Conservation (phyloP, 1,140 invertebrate species). For the Euglossa dilemma region DNA sequence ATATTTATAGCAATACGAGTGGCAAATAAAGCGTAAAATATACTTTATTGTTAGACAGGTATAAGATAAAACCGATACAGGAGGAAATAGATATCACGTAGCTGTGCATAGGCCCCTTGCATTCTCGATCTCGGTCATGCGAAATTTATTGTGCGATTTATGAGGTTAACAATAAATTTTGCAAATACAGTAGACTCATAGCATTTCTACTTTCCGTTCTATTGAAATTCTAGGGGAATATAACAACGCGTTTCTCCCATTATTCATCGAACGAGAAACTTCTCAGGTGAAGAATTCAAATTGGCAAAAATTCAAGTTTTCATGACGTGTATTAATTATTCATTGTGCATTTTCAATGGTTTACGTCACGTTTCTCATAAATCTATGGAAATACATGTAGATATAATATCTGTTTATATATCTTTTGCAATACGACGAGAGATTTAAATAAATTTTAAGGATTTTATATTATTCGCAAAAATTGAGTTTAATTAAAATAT, state of each 20-base stretch:
- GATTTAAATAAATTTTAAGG: background rate
- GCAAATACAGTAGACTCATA: background rate
- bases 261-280: conserved; percentile 8
- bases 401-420: conserved; percentile 7
- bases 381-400: background rate
- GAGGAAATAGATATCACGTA: background rate
- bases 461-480: background rate
- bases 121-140: background rate
- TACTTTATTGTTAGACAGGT: background rate
- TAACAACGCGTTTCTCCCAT: background rate
- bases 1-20: background rate
- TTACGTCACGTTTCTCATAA: background rate
- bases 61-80: background rate
- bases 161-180: conserved; percentile 4
- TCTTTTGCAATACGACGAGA: too few relatives aligned
- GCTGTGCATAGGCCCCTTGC: background rate
- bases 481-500: too few relatives aligned
- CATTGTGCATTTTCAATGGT: background rate
- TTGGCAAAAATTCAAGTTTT: background rate
- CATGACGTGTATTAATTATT: conserved; percentile 10
- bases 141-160: conserved; percentile 22
- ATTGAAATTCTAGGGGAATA: conserved; percentile 4
- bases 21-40: background rate
- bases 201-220: conserved; percentile 4
- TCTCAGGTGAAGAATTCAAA: background rate